Evolutionary conservation across 2,797 vertebrate genomes (phyloP).

Genomic region (Lithobates pipiens): DNA sequence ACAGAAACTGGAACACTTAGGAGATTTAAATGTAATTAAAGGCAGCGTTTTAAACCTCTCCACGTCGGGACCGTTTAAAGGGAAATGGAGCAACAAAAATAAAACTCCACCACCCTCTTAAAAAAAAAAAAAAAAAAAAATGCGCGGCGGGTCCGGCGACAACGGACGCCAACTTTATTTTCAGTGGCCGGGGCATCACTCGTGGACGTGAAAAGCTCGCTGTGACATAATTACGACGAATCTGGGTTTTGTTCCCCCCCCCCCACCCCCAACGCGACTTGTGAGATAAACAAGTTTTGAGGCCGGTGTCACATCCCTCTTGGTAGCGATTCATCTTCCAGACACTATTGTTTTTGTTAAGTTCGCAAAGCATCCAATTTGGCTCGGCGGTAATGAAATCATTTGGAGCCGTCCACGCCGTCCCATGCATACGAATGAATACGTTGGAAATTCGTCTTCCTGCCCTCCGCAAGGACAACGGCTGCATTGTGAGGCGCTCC

Average conservation of each 20-base stretch:
- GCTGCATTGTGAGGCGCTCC: constrained; percentile 72
- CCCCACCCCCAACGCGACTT: constrained; percentile 15
- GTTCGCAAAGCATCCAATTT: constrained; percentile 76
- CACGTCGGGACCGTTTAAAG: constrained; percentile 55
- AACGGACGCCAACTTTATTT: constrained; percentile 19
- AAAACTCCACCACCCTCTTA: constrained; percentile 3
- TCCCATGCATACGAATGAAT: constrained; percentile 72
- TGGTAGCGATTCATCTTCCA: constrained; percentile 71
- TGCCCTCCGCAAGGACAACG: constrained; percentile 72
- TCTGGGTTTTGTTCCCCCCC: constrained; percentile 24
- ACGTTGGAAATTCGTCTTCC: constrained; percentile 73
- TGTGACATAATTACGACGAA: constrained; percentile 43
- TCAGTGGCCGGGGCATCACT: constrained; percentile 12
- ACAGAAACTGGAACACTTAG: constrained; percentile 50
- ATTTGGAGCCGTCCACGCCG: constrained; percentile 70
- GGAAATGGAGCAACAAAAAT: constrained; percentile 24
- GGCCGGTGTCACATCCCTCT: constrained; percentile 62
- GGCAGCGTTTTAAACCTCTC: constrained; percentile 53
- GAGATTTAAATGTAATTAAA: constrained; percentile 60
- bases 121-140: not conserved
- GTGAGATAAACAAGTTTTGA: constrained; percentile 42
- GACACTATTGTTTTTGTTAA: constrained; percentile 71
- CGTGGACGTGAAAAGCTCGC: constrained; percentile 8
- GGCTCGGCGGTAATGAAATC: constrained; percentile 73
- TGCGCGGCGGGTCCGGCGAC: not conserved